Evolutionary conservation across 2,888 invertebrate genomes (phyloP).

Genomic region (Hemicrepidius hirtus): DNA sequence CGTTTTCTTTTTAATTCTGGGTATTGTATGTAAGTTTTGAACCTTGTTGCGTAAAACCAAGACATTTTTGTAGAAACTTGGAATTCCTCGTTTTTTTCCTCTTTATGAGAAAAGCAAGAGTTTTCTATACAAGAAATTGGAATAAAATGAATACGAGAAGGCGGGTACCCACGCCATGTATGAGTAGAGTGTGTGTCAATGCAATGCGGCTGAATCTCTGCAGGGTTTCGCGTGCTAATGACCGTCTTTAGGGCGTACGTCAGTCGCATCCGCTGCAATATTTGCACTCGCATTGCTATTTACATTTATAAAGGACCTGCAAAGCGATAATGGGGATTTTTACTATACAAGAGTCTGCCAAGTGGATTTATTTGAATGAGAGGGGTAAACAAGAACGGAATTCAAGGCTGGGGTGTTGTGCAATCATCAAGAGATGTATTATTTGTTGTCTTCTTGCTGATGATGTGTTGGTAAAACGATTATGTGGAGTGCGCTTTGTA

Average conservation of each 20-base stretch:
- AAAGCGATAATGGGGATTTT: slow-evolving; percentile 68
- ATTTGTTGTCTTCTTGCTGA: slow-evolving; percentile 69
- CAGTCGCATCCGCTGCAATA: slow-evolving; percentile 63
- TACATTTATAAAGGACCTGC: slow-evolving; percentile 66
- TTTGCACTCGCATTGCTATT: slow-evolving; percentile 64
- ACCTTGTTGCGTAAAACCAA: too few relatives aligned
- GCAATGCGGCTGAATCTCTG: slow-evolving; percentile 53
- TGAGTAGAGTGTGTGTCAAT: slow-evolving; percentile 50
- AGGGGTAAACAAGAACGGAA: slow-evolving; percentile 60
- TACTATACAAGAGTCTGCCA: slow-evolving; percentile 67
- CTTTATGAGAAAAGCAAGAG: too few relatives aligned
- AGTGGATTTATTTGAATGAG: slow-evolving; percentile 67
- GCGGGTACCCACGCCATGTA: not conserved
- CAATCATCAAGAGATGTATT: slow-evolving; percentile 65
- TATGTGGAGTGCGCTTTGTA: slow-evolving; percentile 59
- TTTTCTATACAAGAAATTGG: not conserved
- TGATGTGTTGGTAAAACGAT: slow-evolving; percentile 64
- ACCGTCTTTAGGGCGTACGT: slow-evolving; percentile 58
- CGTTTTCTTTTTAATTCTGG: too few relatives aligned
- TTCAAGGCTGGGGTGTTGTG: slow-evolving; percentile 61
- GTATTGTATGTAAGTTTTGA: too few relatives aligned
- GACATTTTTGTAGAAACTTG: too few relatives aligned
- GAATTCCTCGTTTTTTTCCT: too few relatives aligned
- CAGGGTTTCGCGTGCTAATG: slow-evolving; percentile 61
- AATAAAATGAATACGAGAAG: slow-evolving; percentile 1